Evolutionary conservation across 53 echinoderm and acorn worm genomes (phyloP).

Genomic region (Crossaster papposus): DNA sequence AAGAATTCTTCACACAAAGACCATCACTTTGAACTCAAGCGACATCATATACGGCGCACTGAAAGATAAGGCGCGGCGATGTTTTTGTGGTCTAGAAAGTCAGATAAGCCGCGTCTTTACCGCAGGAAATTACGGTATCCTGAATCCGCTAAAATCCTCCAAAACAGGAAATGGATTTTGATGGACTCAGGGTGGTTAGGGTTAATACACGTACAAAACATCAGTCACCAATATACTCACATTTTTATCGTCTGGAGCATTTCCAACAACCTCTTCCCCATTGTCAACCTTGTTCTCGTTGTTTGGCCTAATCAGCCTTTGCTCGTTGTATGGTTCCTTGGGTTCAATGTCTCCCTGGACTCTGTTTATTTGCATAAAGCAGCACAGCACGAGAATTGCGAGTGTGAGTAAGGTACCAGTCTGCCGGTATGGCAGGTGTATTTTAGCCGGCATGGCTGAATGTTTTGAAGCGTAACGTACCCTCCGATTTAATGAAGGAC

Average conservation of each 20-base stretch:
- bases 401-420: neutral
- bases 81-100: no score
- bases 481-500: no score
- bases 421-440: neutral
- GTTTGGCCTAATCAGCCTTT: neutral
- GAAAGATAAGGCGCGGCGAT: no score
- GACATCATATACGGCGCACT: no score
- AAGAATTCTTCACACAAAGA: no score
- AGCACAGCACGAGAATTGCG: constrained; percentile 3
- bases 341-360: constrained; percentile 28
- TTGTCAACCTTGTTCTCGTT: constrained; percentile 18
- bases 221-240: neutral
- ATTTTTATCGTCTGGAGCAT: constrained; percentile 14
- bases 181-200: no score
- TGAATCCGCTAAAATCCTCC: no score
- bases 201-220: neutral
- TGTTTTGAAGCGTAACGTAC: neutral
- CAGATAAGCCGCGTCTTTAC: no score
- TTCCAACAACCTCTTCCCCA: neutral
- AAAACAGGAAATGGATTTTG: no score
- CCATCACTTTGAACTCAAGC: no score
- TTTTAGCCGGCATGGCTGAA: neutral
- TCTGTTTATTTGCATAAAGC: neutral
- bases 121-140: no score
- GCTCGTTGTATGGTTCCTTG: constrained; percentile 3